These are phyloP conservation scores for Scaptomyza hsui DNA, from an alignment of 1,140 invertebrate genomes.

Conservation along the genomic window DNA sequence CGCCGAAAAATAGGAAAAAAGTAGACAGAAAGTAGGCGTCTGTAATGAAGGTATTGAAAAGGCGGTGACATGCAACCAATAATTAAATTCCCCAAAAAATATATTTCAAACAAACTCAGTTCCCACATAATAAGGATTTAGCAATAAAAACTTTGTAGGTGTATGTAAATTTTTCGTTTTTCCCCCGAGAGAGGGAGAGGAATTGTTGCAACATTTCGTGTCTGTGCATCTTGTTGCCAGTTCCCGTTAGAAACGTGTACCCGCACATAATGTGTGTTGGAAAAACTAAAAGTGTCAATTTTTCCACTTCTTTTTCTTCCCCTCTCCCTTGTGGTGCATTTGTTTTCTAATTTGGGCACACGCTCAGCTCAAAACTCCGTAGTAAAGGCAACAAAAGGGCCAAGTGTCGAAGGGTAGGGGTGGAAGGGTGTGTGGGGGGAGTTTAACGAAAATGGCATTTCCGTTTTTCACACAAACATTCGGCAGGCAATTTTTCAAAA, in stretches of 20 bases:
- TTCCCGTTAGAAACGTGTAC: constrained; percentile 75
- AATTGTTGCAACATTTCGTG: constrained; percentile 51
- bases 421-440: background rate
- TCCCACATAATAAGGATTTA: constrained; percentile 80
- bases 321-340: constrained; percentile 39
- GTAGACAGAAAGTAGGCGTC: constrained; percentile 17
- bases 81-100: constrained; percentile 62
- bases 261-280: constrained; percentile 75
- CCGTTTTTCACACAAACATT: constrained; percentile 79
- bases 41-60: constrained; percentile 77
- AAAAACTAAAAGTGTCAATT: constrained; percentile 72
- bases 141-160: constrained; percentile 64
- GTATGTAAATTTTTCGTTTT: constrained; percentile 63
- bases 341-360: constrained; percentile 78
- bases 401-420: constrained; percentile 33
- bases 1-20: background rate
- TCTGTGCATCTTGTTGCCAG: constrained; percentile 64
- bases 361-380: constrained; percentile 46
- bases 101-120: constrained; percentile 35
- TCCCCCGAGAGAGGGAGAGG: constrained; percentile 11
- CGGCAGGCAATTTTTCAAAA: constrained; percentile 77
- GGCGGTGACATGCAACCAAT: constrained; percentile 78
- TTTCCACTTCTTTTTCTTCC: constrained; percentile 21
- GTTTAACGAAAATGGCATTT: constrained; percentile 54
- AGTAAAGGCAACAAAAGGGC: constrained; percentile 54